Evolutionary conservation across 2,113 vertebrate species (phyloP), one percentile per base, ranked within the genome.

Genomic region (Thryonomys swinderianus): DNA sequence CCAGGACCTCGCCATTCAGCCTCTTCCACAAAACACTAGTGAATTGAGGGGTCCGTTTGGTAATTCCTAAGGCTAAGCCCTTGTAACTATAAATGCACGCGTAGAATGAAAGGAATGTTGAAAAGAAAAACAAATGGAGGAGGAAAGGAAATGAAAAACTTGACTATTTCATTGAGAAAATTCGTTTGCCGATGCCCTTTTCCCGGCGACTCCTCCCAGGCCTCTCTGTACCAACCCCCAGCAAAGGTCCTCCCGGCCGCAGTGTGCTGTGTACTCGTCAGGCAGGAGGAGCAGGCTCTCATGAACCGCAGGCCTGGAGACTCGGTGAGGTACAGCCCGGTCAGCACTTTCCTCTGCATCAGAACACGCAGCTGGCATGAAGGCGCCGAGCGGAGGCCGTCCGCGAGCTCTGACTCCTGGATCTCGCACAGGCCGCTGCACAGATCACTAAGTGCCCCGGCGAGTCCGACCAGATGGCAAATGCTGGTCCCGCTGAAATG

Each of bases 321-420:
- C 93, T 97, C 97, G 91, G 95, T 80, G 84, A 97, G 96, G 79
- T 78, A 97, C 94, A 97, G 97, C 97, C 95, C 40, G 94, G 85
- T 98, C 98, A 98, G 98, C 98, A 95, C 61, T 97, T 98, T 97
- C 82, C 95, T 95, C 84, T 14, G 21, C 92, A 62, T 87, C 90
- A 92, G 92, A 97, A 96, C 96, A 97, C 83, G 67, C 78, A 96
- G 53, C 91, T 98, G 95, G 96, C 96, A 96, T 78, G 66, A 86
- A 96, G 95, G 87, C 80, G 55, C 79, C 96, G 88, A 85, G 90
- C 95, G 91, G 86, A 94, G 45, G 0, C 0, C 37, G 37, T 79
- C 91, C 92, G 92, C 69, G 90, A 96, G 73, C 23, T 97, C 73
- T 76, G 97, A 87, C 78, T 91, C 57, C 14, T 11, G 0, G 3